Evolutionary conservation across 2,113 vertebrate species (phyloP).

Genomic region (Haliaeetus leucogaster): DNA sequence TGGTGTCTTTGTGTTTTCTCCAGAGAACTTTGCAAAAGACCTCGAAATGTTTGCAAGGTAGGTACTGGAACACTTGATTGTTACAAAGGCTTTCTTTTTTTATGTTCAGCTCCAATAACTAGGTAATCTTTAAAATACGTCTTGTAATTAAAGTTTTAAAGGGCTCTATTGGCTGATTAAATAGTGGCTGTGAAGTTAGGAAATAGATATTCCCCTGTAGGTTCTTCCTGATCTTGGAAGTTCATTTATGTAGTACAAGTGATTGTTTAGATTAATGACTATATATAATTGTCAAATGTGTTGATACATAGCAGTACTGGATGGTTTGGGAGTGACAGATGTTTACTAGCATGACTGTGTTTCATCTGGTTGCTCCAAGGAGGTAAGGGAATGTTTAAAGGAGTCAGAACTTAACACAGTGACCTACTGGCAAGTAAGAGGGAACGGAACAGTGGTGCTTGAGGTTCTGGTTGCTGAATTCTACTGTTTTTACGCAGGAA

Average conservation of each 20-base stretch:
- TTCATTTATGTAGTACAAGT: background rate
- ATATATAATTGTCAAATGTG: background rate
- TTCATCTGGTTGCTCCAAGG: background rate
- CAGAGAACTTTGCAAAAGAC: conserved; percentile 92
- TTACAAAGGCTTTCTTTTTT: background rate
- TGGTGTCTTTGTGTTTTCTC: conserved; percentile 39
- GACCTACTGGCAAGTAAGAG: background rate
- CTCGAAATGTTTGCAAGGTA: conserved; percentile 94
- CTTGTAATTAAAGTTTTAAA: background rate
- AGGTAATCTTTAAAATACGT: background rate
- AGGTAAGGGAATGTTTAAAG: background rate
- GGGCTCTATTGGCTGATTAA: background rate
- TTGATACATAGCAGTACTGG: background rate
- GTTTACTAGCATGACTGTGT: background rate
- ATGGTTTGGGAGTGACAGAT: background rate
- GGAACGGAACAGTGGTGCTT: background rate
- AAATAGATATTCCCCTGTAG: background rate
- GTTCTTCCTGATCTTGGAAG: background rate
- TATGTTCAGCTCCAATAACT: background rate
- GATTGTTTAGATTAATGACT: background rate
- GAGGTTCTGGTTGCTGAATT: background rate
- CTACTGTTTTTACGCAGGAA: background rate
- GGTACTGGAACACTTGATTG: background rate
- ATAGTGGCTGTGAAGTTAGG: background rate
- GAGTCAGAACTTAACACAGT: background rate